phyloP scores from a whole-genome alignment of 2,888 invertebrate species.

The Standfussiana lucernea region DNA sequence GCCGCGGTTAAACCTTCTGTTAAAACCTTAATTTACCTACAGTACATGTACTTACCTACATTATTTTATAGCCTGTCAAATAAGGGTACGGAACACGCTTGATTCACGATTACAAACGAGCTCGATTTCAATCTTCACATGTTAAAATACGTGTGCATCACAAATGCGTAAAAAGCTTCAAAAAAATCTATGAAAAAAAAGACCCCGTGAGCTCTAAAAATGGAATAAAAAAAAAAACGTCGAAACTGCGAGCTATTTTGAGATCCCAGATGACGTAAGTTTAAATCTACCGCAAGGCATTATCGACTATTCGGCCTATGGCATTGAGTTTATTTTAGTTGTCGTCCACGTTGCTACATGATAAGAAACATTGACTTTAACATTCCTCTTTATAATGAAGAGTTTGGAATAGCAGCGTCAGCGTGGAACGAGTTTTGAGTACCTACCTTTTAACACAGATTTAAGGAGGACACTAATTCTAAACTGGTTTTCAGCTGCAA shows the following conservation, averaged over 20 bases:
- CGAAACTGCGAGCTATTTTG: neutral
- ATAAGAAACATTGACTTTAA: neutral
- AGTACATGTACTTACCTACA: too few relatives aligned
- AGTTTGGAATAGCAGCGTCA: neutral
- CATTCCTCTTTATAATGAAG: neutral
- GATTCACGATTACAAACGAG: neutral
- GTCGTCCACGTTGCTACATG: neutral
- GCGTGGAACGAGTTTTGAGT: constrained; percentile 4
- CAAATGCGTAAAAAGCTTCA: neutral
- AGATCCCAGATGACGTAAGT: constrained; percentile 3
- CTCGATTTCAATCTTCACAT: neutral
- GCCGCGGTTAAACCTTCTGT: neutral
- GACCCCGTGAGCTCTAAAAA: neutral
- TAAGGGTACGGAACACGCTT: neutral
- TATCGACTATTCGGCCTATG: neutral
- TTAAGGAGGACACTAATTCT: neutral
- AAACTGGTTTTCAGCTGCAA: neutral
- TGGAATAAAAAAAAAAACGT: constrained; percentile 1
- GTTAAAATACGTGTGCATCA: neutral
- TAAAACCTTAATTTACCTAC: neutral
- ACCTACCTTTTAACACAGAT: neutral
- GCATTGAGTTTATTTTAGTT: neutral
- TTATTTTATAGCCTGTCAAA: neutral
- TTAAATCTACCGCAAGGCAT: neutral
- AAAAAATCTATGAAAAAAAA: constrained; percentile 1